Evolutionary conservation across 1,140 invertebrate genomes (phyloP).

Genomic region (Adoxophyes honmai): DNA sequence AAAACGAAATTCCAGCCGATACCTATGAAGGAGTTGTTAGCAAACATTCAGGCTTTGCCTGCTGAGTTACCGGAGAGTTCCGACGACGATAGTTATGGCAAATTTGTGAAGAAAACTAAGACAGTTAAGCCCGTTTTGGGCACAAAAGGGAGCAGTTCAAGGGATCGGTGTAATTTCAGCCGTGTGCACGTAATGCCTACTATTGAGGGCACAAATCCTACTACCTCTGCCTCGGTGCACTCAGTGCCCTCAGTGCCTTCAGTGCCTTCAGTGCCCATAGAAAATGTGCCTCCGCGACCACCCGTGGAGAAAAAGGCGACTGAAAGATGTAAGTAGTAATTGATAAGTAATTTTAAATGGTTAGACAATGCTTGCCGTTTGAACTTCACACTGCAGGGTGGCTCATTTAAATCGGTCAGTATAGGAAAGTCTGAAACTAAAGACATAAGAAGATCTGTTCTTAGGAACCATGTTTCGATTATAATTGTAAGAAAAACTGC

Average conservation of each 20-base stretch:
- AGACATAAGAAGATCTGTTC: too few relatives aligned
- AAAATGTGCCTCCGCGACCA: neutral
- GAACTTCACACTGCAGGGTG: too few relatives aligned
- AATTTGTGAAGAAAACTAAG: conserved; percentile 23
- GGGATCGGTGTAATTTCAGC: neutral
- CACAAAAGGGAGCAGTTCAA: neutral
- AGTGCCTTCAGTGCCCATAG: neutral
- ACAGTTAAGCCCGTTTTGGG: neutral
- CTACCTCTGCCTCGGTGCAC: neutral
- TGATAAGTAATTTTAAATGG: too few relatives aligned
- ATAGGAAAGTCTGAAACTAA: too few relatives aligned
- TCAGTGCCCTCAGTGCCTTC: neutral
- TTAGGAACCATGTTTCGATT: too few relatives aligned
- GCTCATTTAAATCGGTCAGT: too few relatives aligned
- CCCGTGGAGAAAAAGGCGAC: conserved; percentile 31
- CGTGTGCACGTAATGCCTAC: conserved; percentile 7
- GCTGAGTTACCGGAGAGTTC: conserved; percentile 42
- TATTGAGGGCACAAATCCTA: conserved; percentile 10
- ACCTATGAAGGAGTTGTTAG: conserved; percentile 65
- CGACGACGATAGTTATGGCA: conserved; percentile 57
- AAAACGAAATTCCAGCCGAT: conserved; percentile 67
- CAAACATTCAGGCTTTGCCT: conserved; percentile 59
- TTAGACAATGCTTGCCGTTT: neutral
- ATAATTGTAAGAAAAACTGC: too few relatives aligned
- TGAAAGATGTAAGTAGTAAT: conserved; percentile 53